Evolutionary conservation across 2,113 vertebrate genomes (phyloP).

Genomic region (Leptobrachium leishanense): DNA sequence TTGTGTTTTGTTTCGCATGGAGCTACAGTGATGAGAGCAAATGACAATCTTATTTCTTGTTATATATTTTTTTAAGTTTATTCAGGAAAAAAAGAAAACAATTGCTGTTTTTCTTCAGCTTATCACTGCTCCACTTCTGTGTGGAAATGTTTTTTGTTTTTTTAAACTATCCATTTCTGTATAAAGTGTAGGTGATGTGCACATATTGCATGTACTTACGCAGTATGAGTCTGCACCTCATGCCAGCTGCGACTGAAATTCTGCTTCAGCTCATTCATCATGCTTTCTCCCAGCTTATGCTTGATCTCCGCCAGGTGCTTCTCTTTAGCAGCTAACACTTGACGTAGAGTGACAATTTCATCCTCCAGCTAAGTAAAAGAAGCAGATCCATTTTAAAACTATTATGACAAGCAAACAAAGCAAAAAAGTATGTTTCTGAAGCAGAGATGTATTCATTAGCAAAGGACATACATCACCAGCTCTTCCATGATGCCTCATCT

Average conservation of each 20-base stretch:
- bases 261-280: slow-evolving; percentile 85
- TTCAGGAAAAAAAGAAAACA: too few species aligned
- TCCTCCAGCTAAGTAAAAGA: slow-evolving; percentile 80
- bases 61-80: too few species aligned
- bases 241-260: slow-evolving; percentile 93
- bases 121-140: too few species aligned
- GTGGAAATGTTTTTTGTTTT: too few species aligned
- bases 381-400: background rate
- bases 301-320: slow-evolving; percentile 87
- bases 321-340: slow-evolving; percentile 93
- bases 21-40: too few species aligned
- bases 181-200: background rate
- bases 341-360: slow-evolving; percentile 88
- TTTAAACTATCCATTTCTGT: background rate
- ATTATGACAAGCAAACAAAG: slow-evolving; percentile 10
- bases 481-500: too few species aligned
- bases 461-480: too few species aligned
- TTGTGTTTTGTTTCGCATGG: too few species aligned
- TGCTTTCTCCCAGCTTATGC: slow-evolving; percentile 85
- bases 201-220: slow-evolving; percentile 73
- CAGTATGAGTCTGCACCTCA: slow-evolving; percentile 88
- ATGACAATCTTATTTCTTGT: too few species aligned
- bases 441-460: too few species aligned
- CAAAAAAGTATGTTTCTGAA: too few species aligned
- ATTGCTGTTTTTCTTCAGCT: too few species aligned